Base-by-base conservation (phyloP, 1,140 invertebrate genomes). In the Stratiolaelaps scimitus region DNA sequence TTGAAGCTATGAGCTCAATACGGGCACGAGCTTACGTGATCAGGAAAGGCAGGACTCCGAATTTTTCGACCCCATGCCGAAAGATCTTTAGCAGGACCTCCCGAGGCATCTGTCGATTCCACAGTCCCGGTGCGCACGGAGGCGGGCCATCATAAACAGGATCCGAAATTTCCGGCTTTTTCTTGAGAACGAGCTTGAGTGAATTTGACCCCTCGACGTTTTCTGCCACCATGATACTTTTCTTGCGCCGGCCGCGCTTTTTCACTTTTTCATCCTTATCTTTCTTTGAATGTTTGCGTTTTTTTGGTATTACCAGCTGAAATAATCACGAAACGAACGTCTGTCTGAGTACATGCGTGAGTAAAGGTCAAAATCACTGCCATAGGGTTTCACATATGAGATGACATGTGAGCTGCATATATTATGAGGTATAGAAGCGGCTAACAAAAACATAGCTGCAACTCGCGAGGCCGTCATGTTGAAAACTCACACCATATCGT, bases 141-240 rank as follows among this genome's bases (percentile, higher is more conserved):
- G 53, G 53, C 4, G 53, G 20, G 7, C 19, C 47, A 48, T 48
- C 15, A 17, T 23, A 26, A 26, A 15, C 17, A 34, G 15, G 20
- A 4, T 60, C 20, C 17, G n/a, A 19, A 19, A 26, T 15, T 26
- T n/a, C 17, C 1, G 53, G 53, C 20, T 60, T 60, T 26, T 60
- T 60, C 53, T 60, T 60, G 15, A 60, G 53, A 60, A 60, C 53
- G 4, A 60, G 53, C 10, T 60, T 60, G 15, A 60, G 20, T 20
- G 53, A 60, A 34, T 60, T 34, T 40, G 34, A 40, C 2, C 53
- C 53, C 2, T 60, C 53, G 4, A 60, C 53, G 10, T 60, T 60
- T 23, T 60, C 53, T 15, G 53, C 53, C 26, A 60, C 34, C 53
- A 60, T 60, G 2, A 60, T 60, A 10, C 53, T 60, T 10, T 34